Base-by-base conservation (phyloP, 2,888 invertebrate genomes). In the Cheilosia vernalis region DNA sequence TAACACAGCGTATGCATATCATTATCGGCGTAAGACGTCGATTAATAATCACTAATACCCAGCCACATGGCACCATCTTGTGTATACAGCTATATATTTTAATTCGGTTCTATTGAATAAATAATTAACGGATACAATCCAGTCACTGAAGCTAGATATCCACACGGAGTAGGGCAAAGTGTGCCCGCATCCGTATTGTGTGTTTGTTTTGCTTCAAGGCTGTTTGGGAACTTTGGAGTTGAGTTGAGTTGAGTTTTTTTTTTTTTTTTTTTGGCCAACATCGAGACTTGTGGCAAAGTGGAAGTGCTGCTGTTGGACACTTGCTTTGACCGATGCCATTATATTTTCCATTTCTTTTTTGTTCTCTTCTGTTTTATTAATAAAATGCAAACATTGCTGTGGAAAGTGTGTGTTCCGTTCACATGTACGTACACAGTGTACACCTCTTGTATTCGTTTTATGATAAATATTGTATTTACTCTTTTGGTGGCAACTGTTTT, bases 131-230 rank as follows among this genome's bases (percentile, higher is more conserved):
- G 61, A 61, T 72, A 51, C 72, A 53, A 63, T 40, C 53, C 40
- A 33, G 44, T 51, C 42, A 66, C 51, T 40, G 53, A 27, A 27
- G 17, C 17, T 53, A 40, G 40, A 27, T 40, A 64, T 30, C 27
- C 47, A 40, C 56, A 58, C 19, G 24, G 51, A 33, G 47, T 30
- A 19, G 30, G 47, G 63, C 27, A 17, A 72, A 58, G 19, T 27
- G 61, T 51, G 30, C 21, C 49, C 21, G 64, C 19, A 49, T 37
- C 37, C 58, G 37, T 58, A 61, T 49, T 42, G 60, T 53, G 53
- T 63, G 44, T 42, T 73, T 73, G 55, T 63, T 73, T 63, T 44
- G 42, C 63, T 33, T 63, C 73, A 73, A 73, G 73, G 73, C 73
- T 60, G 61, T 51, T 42, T 15, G 30, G 44, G 55, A 19, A 67